These are phyloP conservation scores for Neoniphon sammara DNA, from an alignment of 2,797 vertebrate genomes.

Conservation along the genomic window DNA sequence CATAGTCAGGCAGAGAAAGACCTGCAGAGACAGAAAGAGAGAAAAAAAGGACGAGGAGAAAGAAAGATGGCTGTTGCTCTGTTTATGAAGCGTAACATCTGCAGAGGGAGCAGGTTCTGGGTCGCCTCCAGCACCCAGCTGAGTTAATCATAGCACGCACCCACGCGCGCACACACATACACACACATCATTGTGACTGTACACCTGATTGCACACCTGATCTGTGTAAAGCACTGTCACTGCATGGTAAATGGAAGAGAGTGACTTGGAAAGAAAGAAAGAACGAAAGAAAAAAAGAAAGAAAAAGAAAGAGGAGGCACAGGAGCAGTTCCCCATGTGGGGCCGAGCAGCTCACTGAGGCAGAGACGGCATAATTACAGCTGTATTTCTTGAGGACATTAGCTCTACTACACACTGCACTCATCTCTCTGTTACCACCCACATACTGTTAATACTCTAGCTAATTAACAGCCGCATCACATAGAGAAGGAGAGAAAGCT, in stretches of 20 bases:
- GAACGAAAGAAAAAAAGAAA: background rate
- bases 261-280: background rate
- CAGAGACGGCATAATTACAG: constrained; percentile 63
- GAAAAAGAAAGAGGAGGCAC: background rate
- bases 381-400: constrained; percentile 23
- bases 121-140: constrained; percentile 41
- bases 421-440: constrained; percentile 47
- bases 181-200: background rate
- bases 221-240: constrained; percentile 2
- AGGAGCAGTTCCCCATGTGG: constrained; percentile 1
- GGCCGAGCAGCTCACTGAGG: background rate
- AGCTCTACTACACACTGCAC: constrained; percentile 53
- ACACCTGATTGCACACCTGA: background rate
- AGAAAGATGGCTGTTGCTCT: constrained; percentile 1
- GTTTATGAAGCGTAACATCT: constrained; percentile 44
- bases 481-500: constrained; percentile 34
- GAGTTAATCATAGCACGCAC: constrained; percentile 37
- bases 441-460: constrained; percentile 42
- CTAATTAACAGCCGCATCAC: constrained; percentile 56
- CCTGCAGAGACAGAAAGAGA: background rate
- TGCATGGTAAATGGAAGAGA: background rate
- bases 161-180: background rate
- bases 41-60: background rate
- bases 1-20: background rate
- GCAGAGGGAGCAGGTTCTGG: constrained; percentile 54